Evolutionary conservation across 2,888 invertebrate species (phyloP).

Genomic region (Spialia ferax): DNA sequence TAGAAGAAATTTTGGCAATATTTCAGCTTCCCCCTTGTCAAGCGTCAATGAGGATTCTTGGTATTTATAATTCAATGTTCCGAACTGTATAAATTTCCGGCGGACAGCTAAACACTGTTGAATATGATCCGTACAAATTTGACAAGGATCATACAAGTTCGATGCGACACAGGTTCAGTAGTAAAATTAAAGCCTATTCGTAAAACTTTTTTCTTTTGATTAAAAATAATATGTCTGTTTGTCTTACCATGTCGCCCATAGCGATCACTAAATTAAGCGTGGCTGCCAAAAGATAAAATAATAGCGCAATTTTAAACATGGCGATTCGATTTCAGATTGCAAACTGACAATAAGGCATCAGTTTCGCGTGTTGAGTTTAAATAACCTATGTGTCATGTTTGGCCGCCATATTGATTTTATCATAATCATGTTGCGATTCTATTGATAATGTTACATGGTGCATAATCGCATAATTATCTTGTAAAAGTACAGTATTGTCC

Average conservation of each 20-base stretch:
- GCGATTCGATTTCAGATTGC: neutral
- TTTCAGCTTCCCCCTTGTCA: no score
- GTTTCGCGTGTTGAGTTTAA: constrained; percentile 22
- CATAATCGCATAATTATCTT: neutral
- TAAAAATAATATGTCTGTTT: no score
- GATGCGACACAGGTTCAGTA: no score
- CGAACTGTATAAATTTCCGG: no score
- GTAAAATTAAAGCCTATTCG: no score
- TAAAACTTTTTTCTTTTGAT: no score
- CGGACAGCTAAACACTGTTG: no score
- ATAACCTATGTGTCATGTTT: constrained; percentile 28
- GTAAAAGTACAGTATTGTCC: neutral
- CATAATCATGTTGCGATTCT: constrained; percentile 25
- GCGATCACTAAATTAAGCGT: neutral
- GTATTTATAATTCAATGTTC: no score
- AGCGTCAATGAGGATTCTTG: no score
- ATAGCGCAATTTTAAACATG: constrained; percentile 30
- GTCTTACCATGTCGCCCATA: constrained; percentile 21
- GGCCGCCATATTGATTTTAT: constrained; percentile 33
- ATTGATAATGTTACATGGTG: constrained; percentile 15
- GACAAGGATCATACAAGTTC: no score
- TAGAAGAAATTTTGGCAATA: no score
- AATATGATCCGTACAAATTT: no score
- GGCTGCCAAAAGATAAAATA: constrained; percentile 2
- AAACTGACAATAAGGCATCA: neutral